Evolutionary conservation across 2,888 invertebrate genomes (phyloP).

Genomic region (Argynnis bischoffii): DNA sequence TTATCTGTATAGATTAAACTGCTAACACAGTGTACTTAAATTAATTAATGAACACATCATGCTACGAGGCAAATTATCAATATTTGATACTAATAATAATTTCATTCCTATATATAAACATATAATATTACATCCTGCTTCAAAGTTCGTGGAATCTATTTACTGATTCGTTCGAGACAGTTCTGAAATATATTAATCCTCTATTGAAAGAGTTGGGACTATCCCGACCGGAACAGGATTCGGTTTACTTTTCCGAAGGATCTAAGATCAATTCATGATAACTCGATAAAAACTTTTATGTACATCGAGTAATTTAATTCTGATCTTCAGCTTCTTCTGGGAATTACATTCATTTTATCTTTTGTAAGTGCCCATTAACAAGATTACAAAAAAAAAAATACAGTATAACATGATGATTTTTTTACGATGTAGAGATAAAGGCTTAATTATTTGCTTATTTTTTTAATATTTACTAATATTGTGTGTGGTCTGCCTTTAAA

Average conservation of each 20-base stretch:
- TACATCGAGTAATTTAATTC: conserved; percentile 5
- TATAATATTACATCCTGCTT: neutral
- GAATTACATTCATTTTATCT: conserved; percentile 1
- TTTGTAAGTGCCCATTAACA: neutral
- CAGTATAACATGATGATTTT: neutral
- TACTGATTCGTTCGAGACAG: conserved; percentile 24
- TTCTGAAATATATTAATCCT: conserved; percentile 36
- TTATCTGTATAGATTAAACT: too few species aligned
- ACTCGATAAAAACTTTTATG: conserved; percentile 13
- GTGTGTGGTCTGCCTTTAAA: too few species aligned
- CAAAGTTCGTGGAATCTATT: conserved; percentile 11
- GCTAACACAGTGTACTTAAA: too few species aligned
- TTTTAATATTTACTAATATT: too few species aligned
- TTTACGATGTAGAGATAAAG: neutral
- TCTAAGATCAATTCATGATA: conserved; percentile 17
- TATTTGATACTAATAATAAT: too few species aligned
- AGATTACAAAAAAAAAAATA: neutral
- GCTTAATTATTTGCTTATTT: neutral
- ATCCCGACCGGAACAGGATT: conserved; percentile 22
- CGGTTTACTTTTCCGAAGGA: conserved; percentile 25
- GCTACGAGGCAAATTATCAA: too few species aligned
- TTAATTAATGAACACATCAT: too few species aligned
- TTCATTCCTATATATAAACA: neutral
- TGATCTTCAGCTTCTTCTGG: conserved; percentile 1
- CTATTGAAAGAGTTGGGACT: conserved; percentile 33